phyloP scores from a whole-genome alignment of 2,888 invertebrate genomes.

The Spicauda simplicius region DNA sequence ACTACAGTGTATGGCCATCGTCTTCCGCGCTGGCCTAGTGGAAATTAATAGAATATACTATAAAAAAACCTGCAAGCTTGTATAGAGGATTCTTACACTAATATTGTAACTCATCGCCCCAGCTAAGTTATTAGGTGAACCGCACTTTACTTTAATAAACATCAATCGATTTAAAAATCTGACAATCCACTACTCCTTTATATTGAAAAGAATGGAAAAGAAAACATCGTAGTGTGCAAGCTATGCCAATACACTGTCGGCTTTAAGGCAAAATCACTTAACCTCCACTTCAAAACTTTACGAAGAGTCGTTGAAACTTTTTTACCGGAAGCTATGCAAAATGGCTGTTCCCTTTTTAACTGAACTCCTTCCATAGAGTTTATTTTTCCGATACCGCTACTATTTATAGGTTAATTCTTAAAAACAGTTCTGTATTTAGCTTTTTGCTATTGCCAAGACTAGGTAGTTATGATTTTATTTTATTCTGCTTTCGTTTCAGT shows the following conservation, averaged over 20 bases:
- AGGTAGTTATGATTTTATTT: too few relatives aligned
- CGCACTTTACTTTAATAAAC: not conserved
- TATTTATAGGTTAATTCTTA: not conserved
- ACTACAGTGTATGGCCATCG: too few relatives aligned
- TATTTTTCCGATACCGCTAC: constrained; percentile 8
- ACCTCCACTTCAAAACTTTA: constrained; percentile 21
- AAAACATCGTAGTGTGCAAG: constrained; percentile 15
- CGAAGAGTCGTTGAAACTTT: constrained; percentile 8
- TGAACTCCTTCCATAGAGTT: constrained; percentile 8
- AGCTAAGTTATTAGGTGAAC: not conserved
- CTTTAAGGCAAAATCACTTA: constrained; percentile 22
- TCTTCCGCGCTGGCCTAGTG: too few relatives aligned
- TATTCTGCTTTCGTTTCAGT: too few relatives aligned
- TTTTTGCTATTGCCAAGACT: too few relatives aligned
- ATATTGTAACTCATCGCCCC: too few relatives aligned
- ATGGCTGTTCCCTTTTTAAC: constrained; percentile 6
- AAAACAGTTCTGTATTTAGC: too few relatives aligned
- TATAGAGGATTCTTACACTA: too few relatives aligned
- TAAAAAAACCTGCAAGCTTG: too few relatives aligned
- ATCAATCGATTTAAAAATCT: not conserved
- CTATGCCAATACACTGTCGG: constrained; percentile 14
- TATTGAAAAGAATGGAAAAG: constrained; percentile 7
- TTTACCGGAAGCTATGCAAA: constrained; percentile 23
- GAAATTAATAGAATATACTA: too few relatives aligned
- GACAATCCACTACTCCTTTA: not conserved